Base-by-base conservation (phyloP, 2,888 invertebrate species). In the Pharmacophagus antenor region DNA sequence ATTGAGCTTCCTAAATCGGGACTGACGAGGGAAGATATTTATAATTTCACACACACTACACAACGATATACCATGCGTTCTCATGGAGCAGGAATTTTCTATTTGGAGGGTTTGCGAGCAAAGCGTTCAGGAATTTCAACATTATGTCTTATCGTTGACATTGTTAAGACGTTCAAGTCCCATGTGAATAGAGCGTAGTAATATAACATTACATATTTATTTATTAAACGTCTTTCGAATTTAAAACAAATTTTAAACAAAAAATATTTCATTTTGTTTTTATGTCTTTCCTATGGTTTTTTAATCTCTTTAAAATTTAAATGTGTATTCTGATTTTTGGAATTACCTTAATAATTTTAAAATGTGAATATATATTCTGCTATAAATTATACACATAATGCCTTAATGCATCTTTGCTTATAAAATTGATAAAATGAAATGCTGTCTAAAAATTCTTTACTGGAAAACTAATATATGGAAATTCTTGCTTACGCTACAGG, bases 1-100 rank as follows among this genome's bases (percentile, higher is more conserved):
- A 88, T 87, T 88, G 88, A 82, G 81, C 69, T 71, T 63, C 79
- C 80, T 80, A 80, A 82, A 82, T 82, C 69, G 69, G 72, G 73
- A 73, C 64, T 66, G 65, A 62, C 69, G 78, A 83, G 82, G 83
- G 82, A 79, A 77, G 55, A 76, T 88, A 88, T 87, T 85, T 86
- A 85, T 87, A 86, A 77, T 77, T 80, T 77, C 70, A 79, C 83
- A 77, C 83, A 80, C 78, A 83, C 84, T 70, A 67, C 71, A 70
- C 71, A 66, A 62, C 63, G 67, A 69, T 72, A 68, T 69, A 74
- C 73, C 69, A 71, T 74, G 67, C 70, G 70, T 70, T 78, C 78
- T 82, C 82, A 80, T 72, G 70, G 64, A 69, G 64, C 66, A 79
- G 72, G 80, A 83, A 83, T 83, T 78, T 84, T 81, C 82, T 84